Evolutionary conservation across 2,888 invertebrate genomes (phyloP).

Genomic region (Spilarctia lutea): DNA sequence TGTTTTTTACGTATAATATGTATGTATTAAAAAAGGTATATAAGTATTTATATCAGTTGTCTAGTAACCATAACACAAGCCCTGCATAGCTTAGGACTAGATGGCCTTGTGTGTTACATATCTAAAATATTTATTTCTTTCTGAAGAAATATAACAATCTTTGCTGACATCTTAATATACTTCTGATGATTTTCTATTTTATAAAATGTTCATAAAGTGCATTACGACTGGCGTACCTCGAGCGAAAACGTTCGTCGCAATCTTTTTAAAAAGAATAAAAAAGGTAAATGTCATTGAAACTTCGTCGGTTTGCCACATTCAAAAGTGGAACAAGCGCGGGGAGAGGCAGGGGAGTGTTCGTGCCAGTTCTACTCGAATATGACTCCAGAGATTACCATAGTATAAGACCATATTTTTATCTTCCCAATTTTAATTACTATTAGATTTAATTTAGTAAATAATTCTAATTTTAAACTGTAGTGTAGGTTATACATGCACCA

Average conservation of each 20-base stretch:
- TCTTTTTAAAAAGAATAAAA: constrained; percentile 46
- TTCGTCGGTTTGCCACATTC: constrained; percentile 54
- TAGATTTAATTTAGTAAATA: constrained; percentile 24
- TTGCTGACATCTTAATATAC: not conserved
- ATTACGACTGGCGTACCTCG: constrained; percentile 37
- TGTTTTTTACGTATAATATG: too few species aligned
- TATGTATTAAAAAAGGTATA: too few species aligned
- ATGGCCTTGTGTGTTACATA: too few species aligned
- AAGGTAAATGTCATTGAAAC: constrained; percentile 52
- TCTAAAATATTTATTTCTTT: too few species aligned
- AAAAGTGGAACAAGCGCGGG: constrained; percentile 58
- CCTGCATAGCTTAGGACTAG: too few species aligned
- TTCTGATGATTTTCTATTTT: not conserved
- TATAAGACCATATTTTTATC: constrained; percentile 32
- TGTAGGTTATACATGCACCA: too few species aligned
- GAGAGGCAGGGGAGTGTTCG: constrained; percentile 50
- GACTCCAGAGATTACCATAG: constrained; percentile 53
- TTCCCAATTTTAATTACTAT: constrained; percentile 41
- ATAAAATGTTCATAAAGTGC: constrained; percentile 28
- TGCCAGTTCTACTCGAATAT: constrained; percentile 63
- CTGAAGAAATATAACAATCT: not conserved
- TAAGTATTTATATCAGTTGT: too few species aligned
- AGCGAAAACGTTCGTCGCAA: constrained; percentile 40
- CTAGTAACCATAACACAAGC: too few species aligned
- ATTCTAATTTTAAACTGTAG: too few species aligned